A percentile compares a stretch with the other conserved stretches of the same genome.
phyloP scores from a whole-genome alignment of 2,888 invertebrate species.

The Phasia obesa region DNA sequence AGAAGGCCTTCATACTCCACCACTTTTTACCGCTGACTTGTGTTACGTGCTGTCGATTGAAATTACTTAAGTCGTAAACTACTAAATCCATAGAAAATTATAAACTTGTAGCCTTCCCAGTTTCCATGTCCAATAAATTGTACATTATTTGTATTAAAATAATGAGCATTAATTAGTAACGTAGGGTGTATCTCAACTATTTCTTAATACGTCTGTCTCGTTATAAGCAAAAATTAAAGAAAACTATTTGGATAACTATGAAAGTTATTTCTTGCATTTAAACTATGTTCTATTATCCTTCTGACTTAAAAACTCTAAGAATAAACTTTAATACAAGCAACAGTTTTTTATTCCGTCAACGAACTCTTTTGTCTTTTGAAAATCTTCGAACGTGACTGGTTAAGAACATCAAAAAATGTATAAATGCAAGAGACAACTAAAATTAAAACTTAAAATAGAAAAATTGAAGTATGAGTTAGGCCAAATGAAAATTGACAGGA shows the following conservation, averaged over 20 bases:
- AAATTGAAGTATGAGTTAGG: conserved; percentile 20
- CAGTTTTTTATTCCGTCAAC: conserved; percentile 12
- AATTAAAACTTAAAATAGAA: conserved; percentile 53
- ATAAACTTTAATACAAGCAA: not conserved
- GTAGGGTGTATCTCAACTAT: no score
- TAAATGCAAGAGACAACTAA: conserved; percentile 65
- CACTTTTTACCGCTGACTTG: no score
- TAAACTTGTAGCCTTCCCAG: not conserved
- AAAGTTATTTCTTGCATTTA: no score
- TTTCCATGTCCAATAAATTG: not conserved
- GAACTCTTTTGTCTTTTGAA: conserved; percentile 6
- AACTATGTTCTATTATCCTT: no score
- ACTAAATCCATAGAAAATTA: not conserved
- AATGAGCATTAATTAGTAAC: not conserved
- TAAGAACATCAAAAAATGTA: conserved; percentile 72
- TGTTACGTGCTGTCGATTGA: not conserved
- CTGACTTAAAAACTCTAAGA: not conserved
- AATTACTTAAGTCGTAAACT: no score
- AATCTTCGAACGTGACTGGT: conserved; percentile 71
- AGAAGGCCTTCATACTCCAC: no score
- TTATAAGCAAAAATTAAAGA: no score
- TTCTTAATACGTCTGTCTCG: no score
- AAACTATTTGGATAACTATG: no score
- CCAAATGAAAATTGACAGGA: conserved; percentile 5
- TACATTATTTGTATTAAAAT: not conserved